phyloP scores from a whole-genome alignment of 2,113 vertebrate species.

The Propithecus coquereli region DNA sequence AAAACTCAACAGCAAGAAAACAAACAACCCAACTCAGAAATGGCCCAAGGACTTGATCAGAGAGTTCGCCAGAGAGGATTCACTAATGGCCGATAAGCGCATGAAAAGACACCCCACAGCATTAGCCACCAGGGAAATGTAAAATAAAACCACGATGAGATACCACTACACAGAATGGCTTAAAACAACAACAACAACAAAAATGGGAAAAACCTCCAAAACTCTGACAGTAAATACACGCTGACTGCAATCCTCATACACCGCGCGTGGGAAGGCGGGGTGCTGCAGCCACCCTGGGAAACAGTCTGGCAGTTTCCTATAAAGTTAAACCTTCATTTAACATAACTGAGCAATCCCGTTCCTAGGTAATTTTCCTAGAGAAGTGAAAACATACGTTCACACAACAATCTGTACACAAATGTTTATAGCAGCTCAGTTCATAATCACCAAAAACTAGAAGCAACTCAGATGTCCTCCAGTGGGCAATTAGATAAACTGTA shows the following conservation, averaged over 20 bases:
- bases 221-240: neutral
- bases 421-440: neutral
- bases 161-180: neutral
- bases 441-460: neutral
- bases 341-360: neutral
- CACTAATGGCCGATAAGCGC: neutral
- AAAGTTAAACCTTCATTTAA: neutral
- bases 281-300: neutral
- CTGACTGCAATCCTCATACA: rapidly evolving
- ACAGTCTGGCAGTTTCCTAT: neutral
- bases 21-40: neutral
- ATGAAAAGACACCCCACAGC: neutral
- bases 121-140: neutral
- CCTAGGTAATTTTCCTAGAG: neutral
- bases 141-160: neutral
- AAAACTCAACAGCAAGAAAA: neutral
- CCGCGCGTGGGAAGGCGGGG: rapidly evolving
- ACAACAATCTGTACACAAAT: neutral
- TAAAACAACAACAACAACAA: neutral
- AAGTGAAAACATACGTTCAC: neutral
- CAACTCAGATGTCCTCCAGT: neutral
- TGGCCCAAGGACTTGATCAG: neutral
- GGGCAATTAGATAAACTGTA: neutral
- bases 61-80: neutral
- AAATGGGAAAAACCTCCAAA: neutral